These are phyloP conservation scores for Nomada fucata DNA, from an alignment of 2,888 invertebrate genomes.

Conservation along the genomic window DNA sequence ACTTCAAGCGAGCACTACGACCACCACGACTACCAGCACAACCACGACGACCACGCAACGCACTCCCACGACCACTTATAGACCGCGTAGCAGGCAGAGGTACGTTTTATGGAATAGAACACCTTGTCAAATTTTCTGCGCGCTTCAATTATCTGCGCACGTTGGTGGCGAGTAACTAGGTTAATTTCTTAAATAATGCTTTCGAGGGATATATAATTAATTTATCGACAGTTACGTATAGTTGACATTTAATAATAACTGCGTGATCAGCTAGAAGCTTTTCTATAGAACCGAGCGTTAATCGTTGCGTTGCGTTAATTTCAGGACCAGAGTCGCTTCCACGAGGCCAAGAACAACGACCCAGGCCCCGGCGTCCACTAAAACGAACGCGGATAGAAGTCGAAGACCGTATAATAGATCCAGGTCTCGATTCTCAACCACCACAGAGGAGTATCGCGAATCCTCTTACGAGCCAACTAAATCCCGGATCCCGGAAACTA, in stretches of 20 bases:
- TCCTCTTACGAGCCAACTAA: conserved; percentile 78
- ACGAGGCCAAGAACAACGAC: conserved; percentile 75
- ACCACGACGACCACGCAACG: conserved; percentile 70
- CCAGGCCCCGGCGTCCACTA: conserved; percentile 64
- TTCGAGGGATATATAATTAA: no score
- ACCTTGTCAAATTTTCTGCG: background rate
- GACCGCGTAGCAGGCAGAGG: conserved; percentile 77
- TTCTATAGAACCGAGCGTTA: no score
- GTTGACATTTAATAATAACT: no score
- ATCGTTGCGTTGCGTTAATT: conserved; percentile 3
- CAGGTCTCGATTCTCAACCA: conserved; percentile 76
- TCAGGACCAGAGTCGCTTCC: conserved; percentile 47
- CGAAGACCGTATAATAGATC: conserved; percentile 79
- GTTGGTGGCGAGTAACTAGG: no score
- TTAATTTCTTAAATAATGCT: no score
- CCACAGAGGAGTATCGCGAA: conserved; percentile 80
- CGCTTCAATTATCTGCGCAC: no score
- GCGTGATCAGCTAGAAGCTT: no score
- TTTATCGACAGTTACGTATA: no score
- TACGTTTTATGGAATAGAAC: conserved; percentile 34
- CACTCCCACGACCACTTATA: conserved; percentile 75
- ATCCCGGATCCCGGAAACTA: conserved; percentile 74
- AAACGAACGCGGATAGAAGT: conserved; percentile 72
- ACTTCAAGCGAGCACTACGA: conserved; percentile 71
- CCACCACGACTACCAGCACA: conserved; percentile 69